phyloP scores from a whole-genome alignment of 2,113 vertebrate species.

The Halcyon malimbica region DNA sequence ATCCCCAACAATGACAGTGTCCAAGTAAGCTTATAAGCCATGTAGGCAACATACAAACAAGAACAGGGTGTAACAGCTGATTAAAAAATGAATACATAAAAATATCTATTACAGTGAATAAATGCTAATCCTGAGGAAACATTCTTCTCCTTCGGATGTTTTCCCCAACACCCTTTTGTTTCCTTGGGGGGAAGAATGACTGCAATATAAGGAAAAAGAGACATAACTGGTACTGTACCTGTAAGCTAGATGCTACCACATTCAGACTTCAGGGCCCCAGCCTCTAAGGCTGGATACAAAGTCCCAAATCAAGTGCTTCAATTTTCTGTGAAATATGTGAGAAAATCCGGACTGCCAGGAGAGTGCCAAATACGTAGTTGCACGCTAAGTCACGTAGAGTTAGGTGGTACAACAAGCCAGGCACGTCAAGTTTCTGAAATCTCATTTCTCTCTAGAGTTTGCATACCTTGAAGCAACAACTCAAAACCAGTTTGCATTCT shows the following conservation, averaged over 20 bases:
- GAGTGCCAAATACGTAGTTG: not conserved
- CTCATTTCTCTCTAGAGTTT: not conserved
- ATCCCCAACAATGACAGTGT: not conserved
- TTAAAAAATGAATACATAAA: not conserved
- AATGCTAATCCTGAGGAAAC: not conserved
- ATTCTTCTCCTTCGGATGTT: not conserved
- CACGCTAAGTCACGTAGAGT: not conserved
- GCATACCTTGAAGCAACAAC: not conserved
- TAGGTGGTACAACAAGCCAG: not conserved
- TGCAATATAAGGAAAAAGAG: not conserved
- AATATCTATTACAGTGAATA: not conserved
- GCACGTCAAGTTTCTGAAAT: not conserved
- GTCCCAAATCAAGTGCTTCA: not conserved
- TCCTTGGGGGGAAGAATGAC: not conserved
- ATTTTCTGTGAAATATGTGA: not conserved
- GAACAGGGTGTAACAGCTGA: not conserved
- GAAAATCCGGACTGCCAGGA: not conserved
- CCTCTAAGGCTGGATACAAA: not conserved
- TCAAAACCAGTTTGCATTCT: not conserved
- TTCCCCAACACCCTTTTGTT: not conserved
- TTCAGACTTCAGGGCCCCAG: not conserved
- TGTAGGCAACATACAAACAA: not conserved
- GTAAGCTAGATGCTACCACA: not conserved
- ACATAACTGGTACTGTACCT: not conserved
- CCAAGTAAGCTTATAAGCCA: not conserved